Base-by-base conservation (phyloP, 37 sponge, comb jelly and placozoan genomes). In the Geodia barretti region DNA sequence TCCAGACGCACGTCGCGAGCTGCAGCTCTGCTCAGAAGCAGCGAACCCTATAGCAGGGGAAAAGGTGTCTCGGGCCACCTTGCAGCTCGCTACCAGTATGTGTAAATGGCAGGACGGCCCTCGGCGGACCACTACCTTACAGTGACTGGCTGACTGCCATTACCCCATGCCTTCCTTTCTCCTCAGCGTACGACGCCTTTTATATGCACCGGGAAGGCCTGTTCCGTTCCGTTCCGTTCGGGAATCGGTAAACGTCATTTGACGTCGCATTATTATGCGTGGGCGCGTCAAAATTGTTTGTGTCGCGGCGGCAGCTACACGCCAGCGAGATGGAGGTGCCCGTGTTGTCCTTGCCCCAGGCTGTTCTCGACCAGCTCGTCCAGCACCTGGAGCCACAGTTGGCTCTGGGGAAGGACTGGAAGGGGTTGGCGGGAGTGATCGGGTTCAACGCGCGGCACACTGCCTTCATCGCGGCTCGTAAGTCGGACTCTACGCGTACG, bases 401-500 rank as follows among this genome's bases (percentile, higher is more conserved):
- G 29, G 33, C 33, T 21, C 1, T 80, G 60, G 28, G 26, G 39
- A 65, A 67, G 39, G 85, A 85, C 64, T 85, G 85, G 85, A 32
- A 43, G 1, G 78, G 70, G 2, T 8, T 85, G 37, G 77, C 78
- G 1, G 78, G 72, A 23, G 19, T 4, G 1, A 2, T 85, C 17
- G 85, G 85, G 3, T 77, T 85, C 34, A 61, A 26, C 31, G 14
- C 7, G 0, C 33, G 33, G 41, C 78, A 77, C 3, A 70, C 77
- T 23, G 28, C 26, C 39, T 41, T 39, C 19, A 70, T 85, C 31
- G 62, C 77, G 63, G 75, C 74, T 28, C 47, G 17, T 4, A 5
- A 29, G 39, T 23, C 30, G 4, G 33, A 26, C 43, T 76, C 76
- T 41, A 77, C 73, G 17, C 20, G 72, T 40, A 38, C 41, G 33